Base-by-base conservation (phyloP, 2,797 vertebrate species). In the Triplophysa bombifrons region DNA sequence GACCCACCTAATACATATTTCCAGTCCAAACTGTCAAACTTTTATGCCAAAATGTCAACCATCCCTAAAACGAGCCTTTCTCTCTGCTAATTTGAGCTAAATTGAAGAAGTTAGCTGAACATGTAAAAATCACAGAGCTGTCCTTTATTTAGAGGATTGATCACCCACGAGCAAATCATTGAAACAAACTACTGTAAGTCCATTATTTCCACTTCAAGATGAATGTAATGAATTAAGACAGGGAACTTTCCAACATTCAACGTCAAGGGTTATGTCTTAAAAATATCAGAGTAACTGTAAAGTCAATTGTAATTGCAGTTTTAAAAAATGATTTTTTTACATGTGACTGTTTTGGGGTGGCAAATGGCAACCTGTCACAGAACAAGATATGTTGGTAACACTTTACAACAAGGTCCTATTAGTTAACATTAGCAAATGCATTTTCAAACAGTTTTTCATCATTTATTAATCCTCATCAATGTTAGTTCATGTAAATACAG, bases 261-360 rank as follows among this genome's bases (percentile, higher is more conserved):
- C 90, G 91, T 85, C 88, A 87, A 89, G 74, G 68, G 84, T 82
- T 85, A 85, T 74, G 81, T 75, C 74, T 81, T 84, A 87, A 89
- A 90, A 90, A 90, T 84, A 91, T 80, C 80, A 76, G 84, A 85
- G 87, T 78, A 88, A 88, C 84, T 86, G 85, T 82, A 75, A 81
- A 76, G 81, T 50, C 72, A 74, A 68, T 87, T 89, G 86, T 92
- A 89, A 92, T 90, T 84, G 90, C 87, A 86, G 83, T 77, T 92
- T 84, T 78, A 41, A 65, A 41, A 38, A 38, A 38, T 6, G 34
- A 8, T 6, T 34, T 3, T 30, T 30, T 3, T 30, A 4, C 61
- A 34, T 6, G 30, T 25, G 11, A 22, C 10, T 14, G 55, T 56
- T n/a, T 22, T 56, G 55, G n/a, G 30, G 4, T 34, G 2, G 30